A percentile compares a stretch with the other conserved stretches of the same genome.
phyloP scores from a whole-genome alignment of 2,888 invertebrate genomes.

The Xestia sexstrigata region DNA sequence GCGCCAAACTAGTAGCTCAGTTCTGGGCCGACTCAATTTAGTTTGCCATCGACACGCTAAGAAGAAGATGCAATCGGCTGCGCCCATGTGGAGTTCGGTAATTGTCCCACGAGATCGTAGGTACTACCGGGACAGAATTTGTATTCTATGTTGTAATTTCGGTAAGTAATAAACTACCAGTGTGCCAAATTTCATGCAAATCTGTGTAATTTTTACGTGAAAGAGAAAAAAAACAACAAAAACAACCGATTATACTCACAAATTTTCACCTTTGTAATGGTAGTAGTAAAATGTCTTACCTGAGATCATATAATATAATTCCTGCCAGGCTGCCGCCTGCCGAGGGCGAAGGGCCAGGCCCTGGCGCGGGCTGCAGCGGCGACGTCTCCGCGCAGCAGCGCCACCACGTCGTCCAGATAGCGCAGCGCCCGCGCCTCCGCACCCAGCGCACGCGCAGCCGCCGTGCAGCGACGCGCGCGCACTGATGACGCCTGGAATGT shows the following conservation, averaged over 20 bases:
- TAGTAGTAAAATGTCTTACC: conserved; percentile 47
- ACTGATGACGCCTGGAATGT: conserved; percentile 78
- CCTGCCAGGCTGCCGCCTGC: conserved; percentile 77
- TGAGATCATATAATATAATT: conserved; percentile 84
- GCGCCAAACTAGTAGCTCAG: background rate
- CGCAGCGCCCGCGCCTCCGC: conserved; percentile 87
- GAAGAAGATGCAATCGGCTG: background rate
- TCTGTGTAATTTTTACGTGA: background rate
- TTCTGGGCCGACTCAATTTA: background rate
- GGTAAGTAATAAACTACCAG: background rate
- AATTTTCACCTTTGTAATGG: background rate
- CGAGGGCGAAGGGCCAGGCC: conserved; percentile 86
- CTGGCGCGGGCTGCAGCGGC: conserved; percentile 78
- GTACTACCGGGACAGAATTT: background rate
- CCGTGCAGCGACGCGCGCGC: conserved; percentile 84
- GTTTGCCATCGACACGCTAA: background rate
- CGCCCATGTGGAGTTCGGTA: no score
- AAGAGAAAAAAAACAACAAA: no score
- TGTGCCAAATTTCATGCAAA: background rate
- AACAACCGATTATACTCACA: background rate
- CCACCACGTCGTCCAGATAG: conserved; percentile 90
- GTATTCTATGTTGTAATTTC: background rate
- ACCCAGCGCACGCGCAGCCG: conserved; percentile 84
- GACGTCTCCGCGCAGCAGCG: conserved; percentile 88
- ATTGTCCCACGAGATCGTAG: background rate